phyloP scores from a whole-genome alignment of 2,888 invertebrate species.

The Folsomia candida region DNA sequence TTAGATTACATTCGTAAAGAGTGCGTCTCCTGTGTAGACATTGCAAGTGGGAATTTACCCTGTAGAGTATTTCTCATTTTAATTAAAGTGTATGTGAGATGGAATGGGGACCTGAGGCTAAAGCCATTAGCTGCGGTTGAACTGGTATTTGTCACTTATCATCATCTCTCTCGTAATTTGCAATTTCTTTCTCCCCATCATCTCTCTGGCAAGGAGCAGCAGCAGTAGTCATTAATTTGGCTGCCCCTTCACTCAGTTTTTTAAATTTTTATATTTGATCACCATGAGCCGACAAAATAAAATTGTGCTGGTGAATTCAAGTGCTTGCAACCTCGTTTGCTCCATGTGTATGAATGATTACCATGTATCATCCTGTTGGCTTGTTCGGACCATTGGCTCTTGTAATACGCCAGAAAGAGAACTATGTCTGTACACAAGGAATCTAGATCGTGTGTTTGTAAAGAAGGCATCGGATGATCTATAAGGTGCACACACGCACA shows the following conservation, averaged over 20 bases:
- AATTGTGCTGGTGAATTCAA: neutral
- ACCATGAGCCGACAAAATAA: neutral
- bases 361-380: too few species aligned
- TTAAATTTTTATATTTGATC: neutral
- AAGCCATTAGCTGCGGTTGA: neutral
- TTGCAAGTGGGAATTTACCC: neutral
- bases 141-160: constrained; percentile 7
- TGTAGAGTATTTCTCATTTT: neutral
- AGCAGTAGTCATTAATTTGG: constrained; percentile 4
- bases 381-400: too few species aligned
- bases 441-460: neutral
- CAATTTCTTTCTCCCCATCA: neutral
- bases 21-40: neutral
- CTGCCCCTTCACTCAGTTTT: neutral
- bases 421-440: too few species aligned
- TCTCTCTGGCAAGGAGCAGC: neutral
- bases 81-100: too few species aligned
- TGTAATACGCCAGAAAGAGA: too few species aligned
- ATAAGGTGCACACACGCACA: neutral
- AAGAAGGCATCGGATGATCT: neutral
- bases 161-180: neutral
- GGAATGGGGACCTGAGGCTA: neutral
- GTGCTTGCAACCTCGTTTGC: neutral
- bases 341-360: too few species aligned
- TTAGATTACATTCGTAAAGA: neutral